Conservation (phyloP, 2,113 vertebrate genomes). For the Pituophis catenifer region DNA sequence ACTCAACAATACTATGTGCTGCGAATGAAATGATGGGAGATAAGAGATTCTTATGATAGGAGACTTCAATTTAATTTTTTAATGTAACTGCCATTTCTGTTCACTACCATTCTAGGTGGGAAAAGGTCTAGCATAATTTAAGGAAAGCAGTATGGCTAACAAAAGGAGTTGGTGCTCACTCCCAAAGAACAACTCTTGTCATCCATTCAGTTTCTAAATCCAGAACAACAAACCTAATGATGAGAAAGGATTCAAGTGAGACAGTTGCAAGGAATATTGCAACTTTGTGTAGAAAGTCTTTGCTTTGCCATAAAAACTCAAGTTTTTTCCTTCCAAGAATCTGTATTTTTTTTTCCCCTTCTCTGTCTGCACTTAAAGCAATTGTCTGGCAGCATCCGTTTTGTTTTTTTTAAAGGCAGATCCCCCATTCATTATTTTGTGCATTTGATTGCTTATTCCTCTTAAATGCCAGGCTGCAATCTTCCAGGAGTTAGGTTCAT, state of each 20-base stretch:
- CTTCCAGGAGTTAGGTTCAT: background rate
- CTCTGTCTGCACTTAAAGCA: background rate
- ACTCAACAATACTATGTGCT: background rate
- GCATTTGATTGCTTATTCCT: background rate
- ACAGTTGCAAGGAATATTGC: background rate
- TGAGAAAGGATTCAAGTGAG: background rate
- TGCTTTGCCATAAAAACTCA: background rate
- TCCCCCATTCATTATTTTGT: background rate
- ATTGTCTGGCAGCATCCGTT: background rate
- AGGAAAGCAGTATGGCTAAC: background rate
- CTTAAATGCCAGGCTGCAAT: background rate
- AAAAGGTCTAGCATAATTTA: background rate
- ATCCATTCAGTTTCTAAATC: background rate
- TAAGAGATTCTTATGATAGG: background rate
- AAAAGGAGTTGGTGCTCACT: background rate
- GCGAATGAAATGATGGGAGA: background rate
- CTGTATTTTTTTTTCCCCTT: background rate
- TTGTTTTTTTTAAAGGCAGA: background rate
- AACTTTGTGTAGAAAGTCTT: background rate
- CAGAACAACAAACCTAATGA: background rate
- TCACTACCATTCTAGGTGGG: background rate
- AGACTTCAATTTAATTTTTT: background rate
- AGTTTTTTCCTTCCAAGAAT: background rate
- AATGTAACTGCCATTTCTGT: background rate
- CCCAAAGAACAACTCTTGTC: background rate